Conservation (phyloP, 2,113 vertebrate genomes). For the Nesoenas mayeri region DNA sequence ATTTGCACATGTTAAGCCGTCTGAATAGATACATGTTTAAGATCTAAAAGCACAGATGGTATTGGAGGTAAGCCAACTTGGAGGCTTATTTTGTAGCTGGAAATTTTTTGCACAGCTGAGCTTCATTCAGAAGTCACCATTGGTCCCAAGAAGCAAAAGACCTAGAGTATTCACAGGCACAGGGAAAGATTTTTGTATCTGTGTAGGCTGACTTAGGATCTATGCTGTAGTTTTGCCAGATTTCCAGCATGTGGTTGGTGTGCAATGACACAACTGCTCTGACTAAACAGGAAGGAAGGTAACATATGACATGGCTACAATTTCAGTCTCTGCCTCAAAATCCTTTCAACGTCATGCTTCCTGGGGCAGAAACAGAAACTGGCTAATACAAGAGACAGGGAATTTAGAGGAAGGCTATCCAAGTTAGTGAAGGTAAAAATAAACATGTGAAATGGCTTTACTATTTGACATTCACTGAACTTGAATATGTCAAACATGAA, state of each 20-base stretch:
- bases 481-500: neutral
- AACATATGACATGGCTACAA: neutral
- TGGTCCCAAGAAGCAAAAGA: constrained; percentile 14
- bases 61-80: constrained; percentile 32
- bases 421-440: neutral
- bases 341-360: neutral
- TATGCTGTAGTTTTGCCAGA: constrained; percentile 10
- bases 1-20: neutral
- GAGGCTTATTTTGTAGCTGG: constrained; percentile 18
- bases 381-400: neutral
- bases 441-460: neutral
- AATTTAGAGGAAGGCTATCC: neutral
- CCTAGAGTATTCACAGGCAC: neutral
- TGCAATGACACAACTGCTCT: neutral
- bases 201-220: constrained; percentile 6
- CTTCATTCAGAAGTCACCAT: neutral
- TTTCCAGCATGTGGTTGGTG: constrained; percentile 39
- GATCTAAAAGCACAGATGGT: constrained; percentile 57
- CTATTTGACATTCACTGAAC: neutral
- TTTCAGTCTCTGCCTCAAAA: neutral
- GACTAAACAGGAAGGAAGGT: neutral
- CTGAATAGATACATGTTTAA: constrained; percentile 42
- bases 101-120: constrained; percentile 26
- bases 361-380: neutral
- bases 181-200: constrained; percentile 10